Evolutionary conservation across 2,888 invertebrate species (phyloP).

Genomic region (Seira ritae): DNA sequence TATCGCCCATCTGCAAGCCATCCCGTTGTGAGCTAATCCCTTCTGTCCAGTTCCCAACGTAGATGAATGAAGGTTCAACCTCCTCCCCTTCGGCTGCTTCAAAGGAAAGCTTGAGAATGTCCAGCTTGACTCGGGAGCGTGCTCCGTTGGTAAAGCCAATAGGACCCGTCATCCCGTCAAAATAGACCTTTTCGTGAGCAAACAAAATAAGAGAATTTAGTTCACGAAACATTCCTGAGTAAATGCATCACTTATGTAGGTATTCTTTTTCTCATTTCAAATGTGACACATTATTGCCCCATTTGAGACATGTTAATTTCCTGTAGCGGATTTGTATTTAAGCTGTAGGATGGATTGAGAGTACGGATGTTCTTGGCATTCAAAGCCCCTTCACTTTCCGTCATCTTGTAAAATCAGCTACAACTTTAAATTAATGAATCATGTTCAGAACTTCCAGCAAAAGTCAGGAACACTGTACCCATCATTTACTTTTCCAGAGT

Average conservation of each 20-base stretch:
- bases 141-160: slow-evolving; percentile 70
- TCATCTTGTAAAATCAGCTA: too few relatives aligned
- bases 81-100: slow-evolving; percentile 44
- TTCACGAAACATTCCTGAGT: neutral
- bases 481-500: too few relatives aligned
- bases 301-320: slow-evolving; percentile 39
- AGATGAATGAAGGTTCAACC: slow-evolving; percentile 52
- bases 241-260: neutral
- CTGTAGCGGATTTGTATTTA: slow-evolving; percentile 37
- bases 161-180: slow-evolving; percentile 71
- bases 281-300: too few relatives aligned
- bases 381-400: too few relatives aligned
- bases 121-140: slow-evolving; percentile 63
- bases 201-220: neutral
- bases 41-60: slow-evolving; percentile 71
- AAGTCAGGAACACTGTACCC: too few relatives aligned
- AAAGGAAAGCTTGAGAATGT: slow-evolving; percentile 68
- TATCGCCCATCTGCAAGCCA: slow-evolving; percentile 68
- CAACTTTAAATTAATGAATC: too few relatives aligned
- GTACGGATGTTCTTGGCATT: too few relatives aligned
- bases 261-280: slow-evolving; percentile 17
- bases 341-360: too few relatives aligned
- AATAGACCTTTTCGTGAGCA: slow-evolving; percentile 61
- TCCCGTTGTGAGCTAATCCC: slow-evolving; percentile 64
- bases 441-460: too few relatives aligned